Percentiles rank a stretch among this genome's conserved stretches.
Conservation (phyloP, 2,797 vertebrate genomes). For the Perodicticus potto region DNA sequence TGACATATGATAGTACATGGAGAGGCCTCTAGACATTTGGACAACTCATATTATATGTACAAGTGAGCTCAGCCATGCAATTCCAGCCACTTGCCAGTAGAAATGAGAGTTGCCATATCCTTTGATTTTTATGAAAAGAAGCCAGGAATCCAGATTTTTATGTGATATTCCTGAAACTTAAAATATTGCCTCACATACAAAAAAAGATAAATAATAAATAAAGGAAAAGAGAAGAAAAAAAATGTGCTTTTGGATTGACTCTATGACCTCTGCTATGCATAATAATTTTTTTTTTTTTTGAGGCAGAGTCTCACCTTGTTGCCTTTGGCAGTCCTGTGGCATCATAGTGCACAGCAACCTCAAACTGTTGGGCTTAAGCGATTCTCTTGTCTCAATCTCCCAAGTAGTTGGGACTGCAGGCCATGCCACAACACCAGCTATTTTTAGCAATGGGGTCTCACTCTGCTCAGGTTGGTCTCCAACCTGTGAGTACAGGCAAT, state of each 20-base stretch:
- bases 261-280: background rate
- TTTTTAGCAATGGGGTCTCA: too few relatives aligned
- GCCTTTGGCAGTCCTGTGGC: too few relatives aligned
- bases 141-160: background rate
- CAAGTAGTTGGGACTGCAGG: too few relatives aligned
- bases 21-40: background rate
- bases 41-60: background rate
- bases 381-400: too few relatives aligned
- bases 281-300: background rate
- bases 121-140: conserved; percentile 33
- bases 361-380: too few relatives aligned
- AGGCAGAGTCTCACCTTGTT: too few relatives aligned
- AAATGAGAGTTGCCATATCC: background rate
- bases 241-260: conserved; percentile 8
- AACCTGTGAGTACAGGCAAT: too few relatives aligned
- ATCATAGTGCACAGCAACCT: too few relatives aligned
- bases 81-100: background rate
- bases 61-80: background rate
- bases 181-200: conserved; percentile 34
- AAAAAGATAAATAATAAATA: background rate
- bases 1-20: background rate
- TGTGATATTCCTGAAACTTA: conserved; percentile 31
- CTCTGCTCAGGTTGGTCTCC: too few relatives aligned
- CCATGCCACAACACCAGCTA: too few relatives aligned
- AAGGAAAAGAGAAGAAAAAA: background rate